Evolutionary conservation across 1,140 invertebrate species (phyloP).

Genomic region (Drosophila ananassae): DNA sequence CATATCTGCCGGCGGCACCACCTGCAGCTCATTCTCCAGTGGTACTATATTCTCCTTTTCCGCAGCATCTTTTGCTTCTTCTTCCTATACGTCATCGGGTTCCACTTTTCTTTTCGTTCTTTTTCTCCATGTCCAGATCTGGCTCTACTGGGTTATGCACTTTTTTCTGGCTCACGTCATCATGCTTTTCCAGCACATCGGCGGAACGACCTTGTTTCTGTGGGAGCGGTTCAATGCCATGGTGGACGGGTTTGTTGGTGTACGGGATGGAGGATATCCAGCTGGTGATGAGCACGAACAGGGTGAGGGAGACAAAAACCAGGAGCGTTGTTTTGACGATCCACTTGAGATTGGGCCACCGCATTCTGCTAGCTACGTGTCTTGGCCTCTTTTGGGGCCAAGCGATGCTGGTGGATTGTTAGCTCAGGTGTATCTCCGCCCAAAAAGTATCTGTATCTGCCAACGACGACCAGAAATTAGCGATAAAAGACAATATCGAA

Average conservation of each 20-base stretch:
- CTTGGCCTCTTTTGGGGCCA: slow-evolving; percentile 7
- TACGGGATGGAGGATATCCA: slow-evolving; percentile 76
- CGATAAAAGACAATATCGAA: too few species aligned
- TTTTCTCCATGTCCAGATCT: slow-evolving; percentile 8
- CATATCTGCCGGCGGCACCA: too few species aligned
- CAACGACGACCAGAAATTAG: too few species aligned
- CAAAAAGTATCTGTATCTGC: too few species aligned
- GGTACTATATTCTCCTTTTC: background rate
- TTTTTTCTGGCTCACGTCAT: background rate
- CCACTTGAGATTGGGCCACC: slow-evolving; percentile 80
- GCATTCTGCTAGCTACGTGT: slow-evolving; percentile 67
- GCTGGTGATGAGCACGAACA: slow-evolving; percentile 73
- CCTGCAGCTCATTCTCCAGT: slow-evolving; percentile 22
- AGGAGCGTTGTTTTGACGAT: slow-evolving; percentile 65
- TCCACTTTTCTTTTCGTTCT: slow-evolving; percentile 26
- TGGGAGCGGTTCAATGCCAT: slow-evolving; percentile 44
- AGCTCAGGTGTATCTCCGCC: slow-evolving; percentile 33
- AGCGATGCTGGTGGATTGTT: slow-evolving; percentile 21
- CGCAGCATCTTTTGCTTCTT: background rate
- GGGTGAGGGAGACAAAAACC: slow-evolving; percentile 58
- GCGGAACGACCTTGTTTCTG: slow-evolving; percentile 7
- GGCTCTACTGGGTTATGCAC: background rate
- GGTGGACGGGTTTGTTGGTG: slow-evolving; percentile 68
- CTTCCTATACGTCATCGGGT: slow-evolving; percentile 12
- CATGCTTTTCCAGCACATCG: background rate